Percentiles rank a stretch among this genome's conserved stretches.
Conservation (phyloP, 2,888 invertebrate genomes). For the Agonum fuliginosum region DNA sequence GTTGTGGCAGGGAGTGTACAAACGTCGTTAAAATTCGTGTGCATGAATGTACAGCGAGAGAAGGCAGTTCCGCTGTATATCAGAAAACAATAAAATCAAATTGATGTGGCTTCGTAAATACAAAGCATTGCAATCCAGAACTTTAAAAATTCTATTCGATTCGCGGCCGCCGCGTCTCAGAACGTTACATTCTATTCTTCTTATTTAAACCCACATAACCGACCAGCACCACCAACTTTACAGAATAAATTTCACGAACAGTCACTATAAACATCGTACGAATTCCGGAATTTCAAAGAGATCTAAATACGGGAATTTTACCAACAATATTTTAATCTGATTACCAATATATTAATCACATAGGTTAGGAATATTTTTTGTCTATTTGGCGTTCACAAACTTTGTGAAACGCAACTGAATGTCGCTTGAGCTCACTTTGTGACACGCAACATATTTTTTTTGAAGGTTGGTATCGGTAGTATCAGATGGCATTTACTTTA, state of each 20-base stretch:
- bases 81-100: slow-evolving; percentile 49
- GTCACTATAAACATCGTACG: neutral
- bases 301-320: too few relatives aligned
- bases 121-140: slow-evolving; percentile 38
- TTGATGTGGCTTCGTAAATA: slow-evolving; percentile 45
- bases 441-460: too few relatives aligned
- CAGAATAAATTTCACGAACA: slow-evolving; percentile 12
- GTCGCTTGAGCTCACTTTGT: too few relatives aligned
- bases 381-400: too few relatives aligned
- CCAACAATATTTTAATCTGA: slow-evolving; percentile 19
- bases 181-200: slow-evolving; percentile 29
- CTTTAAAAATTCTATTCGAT: slow-evolving; percentile 44
- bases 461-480: too few relatives aligned
- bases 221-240: slow-evolving; percentile 21
- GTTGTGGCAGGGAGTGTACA: slow-evolving; percentile 10
- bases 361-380: too few relatives aligned
- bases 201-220: slow-evolving; percentile 43
- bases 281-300: too few relatives aligned
- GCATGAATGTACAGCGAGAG: neutral
- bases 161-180: slow-evolving; percentile 4
- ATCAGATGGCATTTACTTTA: too few relatives aligned
- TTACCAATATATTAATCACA: too few relatives aligned
- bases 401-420: too few relatives aligned
- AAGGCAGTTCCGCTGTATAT: slow-evolving; percentile 38
- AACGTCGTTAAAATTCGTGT: neutral